Evolutionary conservation across 1,140 invertebrate genomes (phyloP), one percentile per base, ranked within the genome.

Genomic region (Chymomyza costata): DNA sequence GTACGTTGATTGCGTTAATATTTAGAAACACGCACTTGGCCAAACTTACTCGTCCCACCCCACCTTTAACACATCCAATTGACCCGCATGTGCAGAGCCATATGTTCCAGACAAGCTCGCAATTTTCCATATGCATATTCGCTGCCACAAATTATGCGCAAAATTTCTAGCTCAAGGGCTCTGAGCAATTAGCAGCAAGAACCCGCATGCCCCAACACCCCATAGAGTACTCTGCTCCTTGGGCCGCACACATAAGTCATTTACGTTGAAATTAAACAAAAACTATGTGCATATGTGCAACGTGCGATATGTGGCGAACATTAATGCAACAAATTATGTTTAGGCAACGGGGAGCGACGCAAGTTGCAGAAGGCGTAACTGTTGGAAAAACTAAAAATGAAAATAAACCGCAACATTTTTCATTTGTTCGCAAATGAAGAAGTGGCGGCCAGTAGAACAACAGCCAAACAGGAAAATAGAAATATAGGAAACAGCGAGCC

Each of bases 251-350:
- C 17, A 14, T 66, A 71, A 76, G 66, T 76, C 66, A 76, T 76
- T 78, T 76, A 78, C 71, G 78, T 76, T 71, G 73, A 76, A 76
- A 76, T 76, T 76, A 66, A 76, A 76, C 71, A 76, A 76, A 76
- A 76, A 78, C 71, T 78, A 66, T 57, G 50, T 50, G 59, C 15
- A 32, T 41, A 30, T 49, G 52, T 48, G 11, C 25, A 14, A 19
- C 32, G 15, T 10, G 34, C 21, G 28, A 8, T 52, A 78, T 76
- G 65, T 70, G 70, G 70, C 56, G 62, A 78, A 57, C 67, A 68
- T 78, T 78, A 78, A 78, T 78, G 71, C 71, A 78, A 78, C 71
- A 80, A 78, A 78, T 78, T 80, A 80, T 78, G 73, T 71, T 80
- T 80, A 80, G 73, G n/a, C n/a, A n/a, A n/a, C n/a, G n/a, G n/a